These are phyloP conservation scores for Lamellibrachia luymesi DNA, from an alignment of 1,140 invertebrate genomes.

Conservation along the genomic window DNA sequence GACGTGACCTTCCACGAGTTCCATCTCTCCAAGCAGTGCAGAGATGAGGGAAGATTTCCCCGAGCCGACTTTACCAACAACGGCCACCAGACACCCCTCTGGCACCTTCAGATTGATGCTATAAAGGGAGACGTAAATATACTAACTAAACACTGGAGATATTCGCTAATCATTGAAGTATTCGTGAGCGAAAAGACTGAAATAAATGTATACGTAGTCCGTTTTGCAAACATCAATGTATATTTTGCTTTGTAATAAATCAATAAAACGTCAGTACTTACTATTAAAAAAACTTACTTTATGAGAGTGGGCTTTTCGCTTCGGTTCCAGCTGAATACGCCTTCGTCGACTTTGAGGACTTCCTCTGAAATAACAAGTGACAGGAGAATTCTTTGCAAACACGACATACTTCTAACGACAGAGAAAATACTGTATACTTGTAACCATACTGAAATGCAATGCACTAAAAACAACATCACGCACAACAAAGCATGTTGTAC, in stretches of 20 bases:
- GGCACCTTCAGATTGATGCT: slow-evolving; percentile 44
- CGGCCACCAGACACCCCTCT: slow-evolving; percentile 57
- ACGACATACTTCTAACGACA: too few species aligned
- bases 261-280: background rate
- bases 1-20: slow-evolving; percentile 23
- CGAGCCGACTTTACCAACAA: slow-evolving; percentile 65
- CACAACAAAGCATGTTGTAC: too few species aligned
- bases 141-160: background rate
- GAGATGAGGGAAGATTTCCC: slow-evolving; percentile 65
- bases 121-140: background rate
- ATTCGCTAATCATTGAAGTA: background rate
- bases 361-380: background rate
- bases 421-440: too few species aligned
- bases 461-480: too few species aligned
- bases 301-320: background rate
- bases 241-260: background rate
- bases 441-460: too few species aligned
- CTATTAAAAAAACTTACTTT: background rate
- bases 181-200: too few species aligned
- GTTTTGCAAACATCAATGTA: too few species aligned
- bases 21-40: slow-evolving; percentile 63
- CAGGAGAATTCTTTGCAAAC: background rate
- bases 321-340: slow-evolving; percentile 7
- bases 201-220: too few species aligned
- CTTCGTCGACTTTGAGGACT: background rate